Evolutionary conservation across 2,888 invertebrate genomes (phyloP), one percentile per base, ranked within the genome.

Genomic region (Hemistola chrysoprasaria): DNA sequence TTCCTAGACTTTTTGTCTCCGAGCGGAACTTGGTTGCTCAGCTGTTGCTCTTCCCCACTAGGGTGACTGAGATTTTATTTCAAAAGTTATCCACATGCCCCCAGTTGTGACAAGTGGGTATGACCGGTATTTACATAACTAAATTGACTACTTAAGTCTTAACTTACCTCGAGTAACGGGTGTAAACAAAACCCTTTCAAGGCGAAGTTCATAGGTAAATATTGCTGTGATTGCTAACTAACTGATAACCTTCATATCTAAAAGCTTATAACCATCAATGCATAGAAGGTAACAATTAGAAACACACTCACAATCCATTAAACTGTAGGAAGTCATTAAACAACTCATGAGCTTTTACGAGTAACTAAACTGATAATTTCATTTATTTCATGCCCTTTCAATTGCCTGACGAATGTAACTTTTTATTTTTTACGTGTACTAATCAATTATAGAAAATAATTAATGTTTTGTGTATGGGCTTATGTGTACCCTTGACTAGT

Each of bases 401-500:
- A 25, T 5, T 21, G 7, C 21, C 8, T 11, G 8, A 26, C 21
- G 21, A 34, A 21, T 8, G 6, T 22, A 22, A 11, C 27, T 11
- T 27, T 35, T 35, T 28, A 26, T 27, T 35, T 11, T 22, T 22
- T 34, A 24, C n/a, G n/a, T n/a, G 22, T 27, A 8, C 22, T 35
- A 35, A 35, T 35, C 35, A 35, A 35, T 35, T 35, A 35, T 22
- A 6, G 8, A 22, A n/a, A 26, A 35, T 32, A 35, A 34, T 35
- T 35, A 11, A 27, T 27, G 6, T 22, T 35, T 27, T 11, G 16
- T 22, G 22, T 11, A 22, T 35, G 22, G 35, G 22, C 35, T 22
- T 35, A 22, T 35, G 23, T 20, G 29, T 36, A 28, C 28, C 36
- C 36, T 36, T 36, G 36, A 29, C 26, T 23, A 36, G 28, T 36